Base-by-base conservation (phyloP, 2,888 invertebrate genomes). In the Adineta ricciae region DNA sequence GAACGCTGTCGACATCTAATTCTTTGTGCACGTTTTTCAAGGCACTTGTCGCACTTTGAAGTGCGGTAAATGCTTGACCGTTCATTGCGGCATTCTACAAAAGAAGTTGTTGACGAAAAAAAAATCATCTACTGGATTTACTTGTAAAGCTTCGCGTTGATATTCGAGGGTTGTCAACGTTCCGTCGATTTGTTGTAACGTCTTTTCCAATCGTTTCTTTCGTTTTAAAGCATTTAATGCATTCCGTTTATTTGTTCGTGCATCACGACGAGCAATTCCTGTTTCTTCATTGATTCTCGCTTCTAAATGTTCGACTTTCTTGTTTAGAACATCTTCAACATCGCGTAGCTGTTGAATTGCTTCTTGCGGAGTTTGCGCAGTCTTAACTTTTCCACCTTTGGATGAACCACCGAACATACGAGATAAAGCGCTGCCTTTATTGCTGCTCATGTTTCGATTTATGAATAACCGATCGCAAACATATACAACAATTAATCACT, bases 201-300 rank as follows among this genome's bases (percentile, higher is more conserved):
- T 97, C 89, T 96, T 96, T 90, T 98, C 97, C 89, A 95, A 95
- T 21, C 97, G 93, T 93, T 98, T 98, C 93, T 98, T 99, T 88
- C 96, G 93, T 91, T 98, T 98, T 41, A 99, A 92, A 0, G 99
- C 98, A 89, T 96, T 95, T 87, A 99, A 93, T 0, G 98, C 98
- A 89, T 90, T 88, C 93, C 97, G 92, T 92, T 96, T 97, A 90
- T 98, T 98, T 92, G 96, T 96, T 0, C 95, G 94, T 87, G 96
- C 98, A 93, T 97, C 94, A 91, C 96, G 95, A 89, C 93, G 94
- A 5, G 98, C 98, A 84, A 93, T 93, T 54, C 92, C 93, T 87
- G 97, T 91, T 92, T 97, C 97, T 89, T 93, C 91, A 88, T 95
- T 94, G 88, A 98, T 96, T 92, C 97, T 99, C 88, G 94, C 94